Base-by-base conservation (phyloP, 1,140 invertebrate species). In the Hylaeus volcanicus region DNA sequence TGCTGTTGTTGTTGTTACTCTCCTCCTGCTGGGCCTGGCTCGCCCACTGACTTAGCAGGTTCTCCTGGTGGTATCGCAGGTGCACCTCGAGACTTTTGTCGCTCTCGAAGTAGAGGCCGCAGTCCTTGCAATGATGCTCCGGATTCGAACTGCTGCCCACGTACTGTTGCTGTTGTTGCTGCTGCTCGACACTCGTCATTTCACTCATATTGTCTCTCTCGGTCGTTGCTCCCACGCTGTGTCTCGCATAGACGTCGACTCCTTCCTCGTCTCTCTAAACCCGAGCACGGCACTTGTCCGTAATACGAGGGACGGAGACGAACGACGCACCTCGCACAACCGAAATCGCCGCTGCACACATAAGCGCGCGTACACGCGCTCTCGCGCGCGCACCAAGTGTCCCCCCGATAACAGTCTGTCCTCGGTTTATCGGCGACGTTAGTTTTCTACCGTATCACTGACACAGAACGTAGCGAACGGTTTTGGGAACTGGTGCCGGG, bases 51-150 rank as follows among this genome's bases (percentile, higher is more conserved):
- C 94, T 96, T 79, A 96, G 92, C 74, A 97, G 92, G 85, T 96
- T 96, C 86, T 96, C 96, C 88, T 96, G 96, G 85, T 97, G 96
- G 88, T 97, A 97, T 81, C 95, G 95, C 81, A 97, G 92, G 93
- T 97, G 96, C 74, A 97, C 96, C 85, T 97, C 95, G 66, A 97
- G 93, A 61, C 96, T 96, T 81, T 96, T 96, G 53, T 95, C 94
- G 86, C 96, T 96, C 87, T 97, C 96, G 88, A 97, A 95, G 85
- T 94, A 95, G 55, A 97, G 88, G 83, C 95, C 95, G 93, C 96
- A 97, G 90, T 96, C 95, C 89, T 96, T 96, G 92, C 96, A 97
- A 84, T 95, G 94, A 87, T 94, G 94, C 75, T 95, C 90, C 85
- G 91, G 83, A 92, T 92, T 85, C 88, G 93, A 81, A 90, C 92